phyloP scores from a whole-genome alignment of 2,888 invertebrate species.

The Agapostemon virescens region DNA sequence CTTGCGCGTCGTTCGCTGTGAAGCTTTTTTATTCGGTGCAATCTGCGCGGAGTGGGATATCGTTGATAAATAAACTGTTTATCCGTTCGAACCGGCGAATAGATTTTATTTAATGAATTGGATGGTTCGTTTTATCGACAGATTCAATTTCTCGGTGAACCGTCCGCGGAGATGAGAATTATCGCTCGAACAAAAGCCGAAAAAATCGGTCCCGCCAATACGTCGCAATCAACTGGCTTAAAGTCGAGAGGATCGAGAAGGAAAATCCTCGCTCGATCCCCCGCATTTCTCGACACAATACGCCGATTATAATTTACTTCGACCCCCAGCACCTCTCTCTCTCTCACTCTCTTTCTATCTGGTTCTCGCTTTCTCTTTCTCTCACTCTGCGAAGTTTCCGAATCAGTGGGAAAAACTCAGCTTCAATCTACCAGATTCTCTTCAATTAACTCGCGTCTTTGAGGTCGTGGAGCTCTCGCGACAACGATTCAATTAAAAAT shows the following conservation, averaged over 20 bases:
- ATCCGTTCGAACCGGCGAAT: neutral
- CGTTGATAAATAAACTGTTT: neutral
- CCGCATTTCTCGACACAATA: conserved; percentile 30
- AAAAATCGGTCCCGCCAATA: conserved; percentile 12
- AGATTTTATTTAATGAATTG: neutral
- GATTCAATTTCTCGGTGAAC: neutral
- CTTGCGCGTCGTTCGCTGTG: neutral
- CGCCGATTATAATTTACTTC: conserved; percentile 45
- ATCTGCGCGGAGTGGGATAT: neutral
- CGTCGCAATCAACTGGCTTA: conserved; percentile 20
- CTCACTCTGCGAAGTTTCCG: conserved; percentile 26
- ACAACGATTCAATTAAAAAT: conserved; percentile 46
- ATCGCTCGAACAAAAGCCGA: neutral
- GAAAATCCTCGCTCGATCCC: conserved; percentile 21
- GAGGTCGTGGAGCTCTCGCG: conserved; percentile 14
- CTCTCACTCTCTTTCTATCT: neutral
- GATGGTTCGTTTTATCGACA: neutral
- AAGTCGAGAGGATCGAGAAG: conserved; percentile 36
- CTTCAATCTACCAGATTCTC: conserved; percentile 14
- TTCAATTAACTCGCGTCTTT: conserved; percentile 29
- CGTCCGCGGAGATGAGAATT: conserved; percentile 19
- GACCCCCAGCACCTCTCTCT: neutral
- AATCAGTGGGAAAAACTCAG: conserved; percentile 16
- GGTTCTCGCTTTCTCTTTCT: neutral
- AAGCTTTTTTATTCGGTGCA: neutral